Conservation (phyloP, 2,888 invertebrate species). For the Fissipunctia ypsillon region DNA sequence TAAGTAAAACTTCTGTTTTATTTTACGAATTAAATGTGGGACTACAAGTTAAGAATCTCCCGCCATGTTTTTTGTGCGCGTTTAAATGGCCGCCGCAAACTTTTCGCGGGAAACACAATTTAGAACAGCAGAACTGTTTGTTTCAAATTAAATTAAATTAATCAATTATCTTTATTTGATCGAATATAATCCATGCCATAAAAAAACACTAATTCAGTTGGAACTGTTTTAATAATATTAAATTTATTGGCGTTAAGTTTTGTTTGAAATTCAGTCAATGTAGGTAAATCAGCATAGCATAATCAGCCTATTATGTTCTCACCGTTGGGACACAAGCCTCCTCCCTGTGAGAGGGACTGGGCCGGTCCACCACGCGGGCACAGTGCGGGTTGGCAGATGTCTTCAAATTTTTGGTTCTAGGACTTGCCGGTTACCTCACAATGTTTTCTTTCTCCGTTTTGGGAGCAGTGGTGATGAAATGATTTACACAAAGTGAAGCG, state of each 20-base stretch:
- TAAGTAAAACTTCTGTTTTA: conserved; percentile 11
- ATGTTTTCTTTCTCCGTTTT: too few relatives aligned
- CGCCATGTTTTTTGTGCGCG: conserved; percentile 72
- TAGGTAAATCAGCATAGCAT: too few relatives aligned
- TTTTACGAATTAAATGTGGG: conserved; percentile 60
- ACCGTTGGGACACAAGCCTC: too few relatives aligned
- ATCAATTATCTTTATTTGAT: conserved; percentile 32
- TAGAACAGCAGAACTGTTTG: conserved; percentile 49
- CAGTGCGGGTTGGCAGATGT: too few relatives aligned
- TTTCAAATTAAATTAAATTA: conserved; percentile 37
- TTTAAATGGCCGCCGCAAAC: conserved; percentile 72
- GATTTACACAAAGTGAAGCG: too few relatives aligned
- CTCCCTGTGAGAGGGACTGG: too few relatives aligned
- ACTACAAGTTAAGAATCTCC: conserved; percentile 70
- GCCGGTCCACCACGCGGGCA: too few relatives aligned
- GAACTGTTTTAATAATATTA: background rate
- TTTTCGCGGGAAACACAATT: conserved; percentile 63
- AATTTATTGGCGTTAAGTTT: background rate
- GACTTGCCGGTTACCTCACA: too few relatives aligned
- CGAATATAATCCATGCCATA: conserved; percentile 8
- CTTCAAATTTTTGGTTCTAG: too few relatives aligned
- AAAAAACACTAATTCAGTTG: background rate
- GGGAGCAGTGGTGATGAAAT: too few relatives aligned
- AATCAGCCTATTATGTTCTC: too few relatives aligned
- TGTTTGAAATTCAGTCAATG: conserved; percentile 14